Evolutionary conservation across 2,888 invertebrate genomes (phyloP).

Genomic region (Ornithoptera alexandrae): DNA sequence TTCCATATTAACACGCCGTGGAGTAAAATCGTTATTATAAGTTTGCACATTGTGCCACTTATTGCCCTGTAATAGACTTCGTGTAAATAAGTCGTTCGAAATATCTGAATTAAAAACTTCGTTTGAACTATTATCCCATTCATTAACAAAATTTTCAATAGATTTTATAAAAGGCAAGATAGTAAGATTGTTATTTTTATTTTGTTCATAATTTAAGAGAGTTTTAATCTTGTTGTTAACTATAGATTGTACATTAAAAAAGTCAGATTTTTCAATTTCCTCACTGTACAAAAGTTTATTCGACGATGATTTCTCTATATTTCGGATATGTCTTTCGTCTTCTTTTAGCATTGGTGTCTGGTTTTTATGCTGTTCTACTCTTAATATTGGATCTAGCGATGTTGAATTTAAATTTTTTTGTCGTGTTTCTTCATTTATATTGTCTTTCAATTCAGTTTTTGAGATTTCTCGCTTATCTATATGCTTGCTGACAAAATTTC

Average conservation of each 20-base stretch:
- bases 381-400: constrained; percentile 35
- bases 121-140: constrained; percentile 38
- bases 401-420: constrained; percentile 1
- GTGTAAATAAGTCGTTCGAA: constrained; percentile 49
- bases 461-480: constrained; percentile 44
- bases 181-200: constrained; percentile 44
- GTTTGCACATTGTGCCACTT: constrained; percentile 71
- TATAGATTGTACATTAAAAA: constrained; percentile 34
- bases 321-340: constrained; percentile 51
- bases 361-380: constrained; percentile 55
- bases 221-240: constrained; percentile 37
- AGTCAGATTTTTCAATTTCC: constrained; percentile 35
- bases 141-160: constrained; percentile 48
- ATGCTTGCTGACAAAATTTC: constrained; percentile 47
- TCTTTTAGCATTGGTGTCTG: constrained; percentile 34
- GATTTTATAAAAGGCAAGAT: constrained; percentile 64
- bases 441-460: background rate
- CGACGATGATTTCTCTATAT: constrained; percentile 37
- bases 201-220: constrained; percentile 36
- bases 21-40: constrained; percentile 61
- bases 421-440: background rate
- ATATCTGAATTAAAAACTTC: constrained; percentile 30
- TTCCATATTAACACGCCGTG: constrained; percentile 51
- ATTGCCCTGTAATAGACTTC: constrained; percentile 52
- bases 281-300: constrained; percentile 36